Evolutionary conservation across 2,797 vertebrate genomes (phyloP).

Genomic region (Acanthornis magna): DNA sequence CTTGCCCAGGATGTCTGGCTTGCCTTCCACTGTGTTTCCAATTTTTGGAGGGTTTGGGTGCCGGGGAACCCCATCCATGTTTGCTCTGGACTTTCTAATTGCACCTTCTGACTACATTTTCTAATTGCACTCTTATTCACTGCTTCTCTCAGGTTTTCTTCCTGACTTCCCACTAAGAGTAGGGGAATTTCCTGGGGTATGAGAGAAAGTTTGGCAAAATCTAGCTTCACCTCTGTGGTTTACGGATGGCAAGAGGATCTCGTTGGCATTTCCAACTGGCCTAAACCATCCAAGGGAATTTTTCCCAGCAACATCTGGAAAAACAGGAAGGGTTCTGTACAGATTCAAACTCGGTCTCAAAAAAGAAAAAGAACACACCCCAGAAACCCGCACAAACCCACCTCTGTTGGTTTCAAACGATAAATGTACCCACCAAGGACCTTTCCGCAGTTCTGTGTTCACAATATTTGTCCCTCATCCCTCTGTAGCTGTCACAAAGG

Average conservation of each 20-base stretch:
- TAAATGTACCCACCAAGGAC: not conserved
- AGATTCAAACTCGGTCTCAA: not conserved
- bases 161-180: not conserved
- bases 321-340: not conserved
- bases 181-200: not conserved
- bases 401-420: not conserved
- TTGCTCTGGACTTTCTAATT: not conserved
- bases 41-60: not conserved
- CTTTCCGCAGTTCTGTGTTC: not conserved
- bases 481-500: not conserved
- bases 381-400: not conserved
- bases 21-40: not conserved
- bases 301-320: not conserved
- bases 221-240: not conserved
- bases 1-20: not conserved
- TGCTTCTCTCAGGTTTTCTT: not conserved
- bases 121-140: not conserved
- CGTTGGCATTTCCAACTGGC: not conserved
- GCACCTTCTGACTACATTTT: too few species aligned
- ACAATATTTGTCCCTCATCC: not conserved
- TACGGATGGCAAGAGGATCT: not conserved
- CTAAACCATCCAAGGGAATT: not conserved
- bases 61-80: rapidly evolving
- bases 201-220: not conserved
- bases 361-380: not conserved